Base-by-base conservation (phyloP, 2,113 vertebrate species). In the Mirza zaza region DNA sequence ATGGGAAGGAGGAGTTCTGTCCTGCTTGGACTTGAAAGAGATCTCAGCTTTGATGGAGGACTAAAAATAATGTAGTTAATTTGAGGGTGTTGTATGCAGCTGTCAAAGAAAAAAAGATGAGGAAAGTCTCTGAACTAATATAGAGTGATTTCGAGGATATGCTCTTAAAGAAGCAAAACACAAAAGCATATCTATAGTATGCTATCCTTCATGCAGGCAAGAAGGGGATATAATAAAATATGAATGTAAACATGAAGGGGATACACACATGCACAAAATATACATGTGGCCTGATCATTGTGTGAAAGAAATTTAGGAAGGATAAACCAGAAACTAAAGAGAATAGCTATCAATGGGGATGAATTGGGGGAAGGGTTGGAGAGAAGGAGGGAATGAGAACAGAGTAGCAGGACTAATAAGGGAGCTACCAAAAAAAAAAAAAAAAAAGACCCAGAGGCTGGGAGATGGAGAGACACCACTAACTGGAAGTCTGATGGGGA, bases 331-430 rank as follows among this genome's bases (percentile, higher is more conserved):
- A 75, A 68, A 39, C 14, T 2, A 80, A 63, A 18, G 45, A 45
- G 48, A 34, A 20, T 36, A 21, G 21, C 11, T 75, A 42, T 18
- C 32, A 42, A 14, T 48, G 32, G 1, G 50, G n/a, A 39, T 45
- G 45, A 45, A 45, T 45, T 39, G 34, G 63, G 32, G 42, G 13
- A 55, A 73, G 63, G 7, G 18, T 32, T 27, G 13, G 39, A 10
- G 3, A 21, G 7, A 23, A 42, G 11, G 5, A 29, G 21, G 29
- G 36, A 18, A n/a, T 45, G 12, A 39, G 14, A 67, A n/a, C 10
- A 8, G 25, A 21, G 5, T 0, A 6, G 12, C 1, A 3, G 5
- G 34, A n/a, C 8, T 8, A 5, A 45, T 32, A 45, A 84, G 17
- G 13, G 25, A 45, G 23, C n/a, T 80, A 11, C 32, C 45, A 45